Percentiles rank a stretch among this genome's conserved stretches.
Conservation (phyloP, 1,140 invertebrate genomes). For the Yoshiicerus persimilis region DNA sequence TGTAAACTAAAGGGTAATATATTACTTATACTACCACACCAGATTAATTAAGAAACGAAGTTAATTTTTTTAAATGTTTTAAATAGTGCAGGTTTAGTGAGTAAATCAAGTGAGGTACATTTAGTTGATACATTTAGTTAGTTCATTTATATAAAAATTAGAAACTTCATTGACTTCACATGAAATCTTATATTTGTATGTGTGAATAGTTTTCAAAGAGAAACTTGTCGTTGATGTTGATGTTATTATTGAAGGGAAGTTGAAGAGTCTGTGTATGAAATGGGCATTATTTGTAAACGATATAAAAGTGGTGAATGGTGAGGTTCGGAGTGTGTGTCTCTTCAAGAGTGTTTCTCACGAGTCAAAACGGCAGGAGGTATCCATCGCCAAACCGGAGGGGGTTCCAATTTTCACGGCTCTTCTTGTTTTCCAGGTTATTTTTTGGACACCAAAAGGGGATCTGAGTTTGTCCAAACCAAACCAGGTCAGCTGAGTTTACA, state of each 20-base stretch:
- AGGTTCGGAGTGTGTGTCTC: not conserved
- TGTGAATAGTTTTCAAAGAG: not conserved
- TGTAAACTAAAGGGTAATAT: too few relatives aligned
- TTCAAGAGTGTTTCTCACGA: constrained; percentile 42
- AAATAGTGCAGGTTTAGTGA: too few relatives aligned
- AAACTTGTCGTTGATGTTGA: not conserved
- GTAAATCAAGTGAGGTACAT: too few relatives aligned
- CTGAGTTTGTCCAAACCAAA: not conserved
- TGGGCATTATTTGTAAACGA: constrained; percentile 36
- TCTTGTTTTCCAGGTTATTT: constrained; percentile 27
- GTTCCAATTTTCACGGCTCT: constrained; percentile 38
- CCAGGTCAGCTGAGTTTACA: not conserved
- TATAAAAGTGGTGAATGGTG: constrained; percentile 33
- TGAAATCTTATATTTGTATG: not conserved
- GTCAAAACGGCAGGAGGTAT: constrained; percentile 39
- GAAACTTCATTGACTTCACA: not conserved
- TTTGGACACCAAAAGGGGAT: constrained; percentile 23
- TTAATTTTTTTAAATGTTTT: too few relatives aligned
- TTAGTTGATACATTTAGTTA: too few relatives aligned
- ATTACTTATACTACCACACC: too few relatives aligned
- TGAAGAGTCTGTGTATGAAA: constrained; percentile 12
- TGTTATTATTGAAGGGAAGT: not conserved
- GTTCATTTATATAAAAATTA: not conserved
- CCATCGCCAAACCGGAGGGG: constrained; percentile 18
- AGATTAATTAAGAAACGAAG: too few relatives aligned